Evolutionary conservation across 2,113 vertebrate species (phyloP).

Genomic region (Myocastor coypus): DNA sequence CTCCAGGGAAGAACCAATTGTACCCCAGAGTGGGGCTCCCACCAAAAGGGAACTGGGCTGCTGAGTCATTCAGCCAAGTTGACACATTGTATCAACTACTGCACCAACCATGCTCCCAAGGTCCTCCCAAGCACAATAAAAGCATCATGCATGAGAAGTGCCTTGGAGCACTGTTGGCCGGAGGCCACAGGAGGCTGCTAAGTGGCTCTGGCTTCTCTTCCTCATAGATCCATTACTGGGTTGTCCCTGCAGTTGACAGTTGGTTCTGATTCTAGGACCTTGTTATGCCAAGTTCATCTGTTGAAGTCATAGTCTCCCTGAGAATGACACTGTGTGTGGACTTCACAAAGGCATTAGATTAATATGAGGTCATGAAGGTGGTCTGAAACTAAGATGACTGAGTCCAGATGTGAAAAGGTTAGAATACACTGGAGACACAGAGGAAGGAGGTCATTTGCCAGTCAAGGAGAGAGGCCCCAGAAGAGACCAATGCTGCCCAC

Average conservation of each 20-base stretch:
- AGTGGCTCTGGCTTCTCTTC: neutral
- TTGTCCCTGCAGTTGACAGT: neutral
- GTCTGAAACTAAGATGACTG: neutral
- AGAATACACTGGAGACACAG: neutral
- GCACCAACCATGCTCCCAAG: neutral
- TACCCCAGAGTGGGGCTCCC: too few species aligned
- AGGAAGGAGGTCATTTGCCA: neutral
- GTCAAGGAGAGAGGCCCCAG: neutral
- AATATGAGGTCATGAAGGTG: neutral
- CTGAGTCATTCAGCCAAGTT: too few species aligned
- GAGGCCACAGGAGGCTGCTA: neutral
- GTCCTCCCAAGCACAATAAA: neutral
- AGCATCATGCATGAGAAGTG: neutral
- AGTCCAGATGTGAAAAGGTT: neutral
- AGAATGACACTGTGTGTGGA: neutral
- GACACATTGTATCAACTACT: too few species aligned
- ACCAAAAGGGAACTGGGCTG: too few species aligned
- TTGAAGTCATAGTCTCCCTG: neutral
- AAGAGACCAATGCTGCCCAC: neutral
- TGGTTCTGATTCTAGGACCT: neutral
- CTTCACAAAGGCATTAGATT: constrained; percentile 9
- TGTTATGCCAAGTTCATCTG: neutral
- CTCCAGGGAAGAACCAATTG: too few species aligned
- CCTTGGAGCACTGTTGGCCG: neutral
- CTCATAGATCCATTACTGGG: neutral